Conservation (phyloP, 2,113 vertebrate species). For the Crotalus viridis region DNA sequence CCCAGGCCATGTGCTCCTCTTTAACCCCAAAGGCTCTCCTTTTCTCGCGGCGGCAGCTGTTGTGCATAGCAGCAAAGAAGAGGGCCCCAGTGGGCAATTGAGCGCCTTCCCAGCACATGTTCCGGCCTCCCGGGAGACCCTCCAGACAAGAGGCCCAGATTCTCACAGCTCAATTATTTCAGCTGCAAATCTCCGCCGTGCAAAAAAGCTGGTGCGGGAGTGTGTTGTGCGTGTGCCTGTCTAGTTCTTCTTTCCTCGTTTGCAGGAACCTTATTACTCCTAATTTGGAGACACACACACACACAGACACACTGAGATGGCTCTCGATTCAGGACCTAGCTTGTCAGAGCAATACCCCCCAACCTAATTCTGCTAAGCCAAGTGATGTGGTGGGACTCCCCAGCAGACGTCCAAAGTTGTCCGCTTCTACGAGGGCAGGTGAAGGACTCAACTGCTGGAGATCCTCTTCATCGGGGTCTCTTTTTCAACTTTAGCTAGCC, state of each 20-base stretch:
- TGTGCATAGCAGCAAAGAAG: not conserved
- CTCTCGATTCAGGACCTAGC: not conserved
- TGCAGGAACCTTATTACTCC: not conserved
- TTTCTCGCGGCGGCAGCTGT: constrained; percentile 25
- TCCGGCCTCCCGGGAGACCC: not conserved
- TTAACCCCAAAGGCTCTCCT: fast-evolving
- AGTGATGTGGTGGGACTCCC: too few relatives aligned
- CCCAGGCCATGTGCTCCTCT: not conserved
- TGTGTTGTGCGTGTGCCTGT: not conserved
- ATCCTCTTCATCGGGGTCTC: too few relatives aligned
- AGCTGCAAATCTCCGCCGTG: not conserved
- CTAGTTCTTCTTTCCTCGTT: not conserved
- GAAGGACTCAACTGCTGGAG: not conserved
- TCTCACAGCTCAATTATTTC: not conserved
- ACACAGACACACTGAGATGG: not conserved
- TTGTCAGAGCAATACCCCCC: not conserved
- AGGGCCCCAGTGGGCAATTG: not conserved
- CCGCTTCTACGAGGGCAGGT: not conserved
- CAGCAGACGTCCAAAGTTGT: not conserved
- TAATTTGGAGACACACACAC: not conserved
- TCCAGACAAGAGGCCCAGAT: not conserved
- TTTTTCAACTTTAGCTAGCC: too few relatives aligned
- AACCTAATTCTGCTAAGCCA: not conserved
- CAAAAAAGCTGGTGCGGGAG: too few relatives aligned
- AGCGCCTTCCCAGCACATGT: not conserved